Evolutionary conservation across 1,140 invertebrate species (phyloP).

Genomic region (Conus betulinus): DNA sequence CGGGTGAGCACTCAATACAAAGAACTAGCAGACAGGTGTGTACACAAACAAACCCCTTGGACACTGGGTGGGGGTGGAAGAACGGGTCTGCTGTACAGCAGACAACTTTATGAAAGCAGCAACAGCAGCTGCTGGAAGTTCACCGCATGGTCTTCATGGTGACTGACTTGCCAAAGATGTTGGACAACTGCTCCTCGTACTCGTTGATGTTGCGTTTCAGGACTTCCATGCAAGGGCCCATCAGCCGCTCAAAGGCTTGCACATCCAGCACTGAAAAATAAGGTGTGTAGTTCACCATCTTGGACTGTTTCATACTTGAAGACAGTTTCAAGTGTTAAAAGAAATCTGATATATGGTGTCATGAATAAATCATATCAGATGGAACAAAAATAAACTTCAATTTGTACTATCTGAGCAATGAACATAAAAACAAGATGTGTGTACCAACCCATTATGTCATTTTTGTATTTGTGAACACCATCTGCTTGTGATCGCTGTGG

Average conservation of each 20-base stretch:
- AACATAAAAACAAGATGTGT: no score
- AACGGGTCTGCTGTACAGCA: background rate
- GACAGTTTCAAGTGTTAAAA: no score
- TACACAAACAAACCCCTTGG: no score
- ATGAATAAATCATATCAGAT: no score
- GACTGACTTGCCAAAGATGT: constrained; percentile 96
- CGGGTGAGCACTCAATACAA: background rate
- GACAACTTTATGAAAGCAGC: no score
- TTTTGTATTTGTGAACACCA: no score
- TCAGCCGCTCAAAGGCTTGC: constrained; percentile 95
- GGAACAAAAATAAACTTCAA: no score
- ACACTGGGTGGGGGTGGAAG: background rate
- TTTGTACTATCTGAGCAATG: no score
- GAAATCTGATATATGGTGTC: no score
- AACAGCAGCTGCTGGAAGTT: constrained; percentile 70
- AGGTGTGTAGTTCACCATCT: background rate
- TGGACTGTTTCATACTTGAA: no score
- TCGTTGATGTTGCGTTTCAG: constrained; percentile 99
- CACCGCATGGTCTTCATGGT: constrained; percentile 97
- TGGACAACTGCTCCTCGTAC: constrained; percentile 96
- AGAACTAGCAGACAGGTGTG: background rate
- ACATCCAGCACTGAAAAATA: constrained; percentile 92
- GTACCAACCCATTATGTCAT: no score
- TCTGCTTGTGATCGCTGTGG: no score
- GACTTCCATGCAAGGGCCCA: constrained; percentile 99